Evolutionary conservation across 2,113 vertebrate genomes (phyloP).

Genomic region (Chelonoidis abingdonii): DNA sequence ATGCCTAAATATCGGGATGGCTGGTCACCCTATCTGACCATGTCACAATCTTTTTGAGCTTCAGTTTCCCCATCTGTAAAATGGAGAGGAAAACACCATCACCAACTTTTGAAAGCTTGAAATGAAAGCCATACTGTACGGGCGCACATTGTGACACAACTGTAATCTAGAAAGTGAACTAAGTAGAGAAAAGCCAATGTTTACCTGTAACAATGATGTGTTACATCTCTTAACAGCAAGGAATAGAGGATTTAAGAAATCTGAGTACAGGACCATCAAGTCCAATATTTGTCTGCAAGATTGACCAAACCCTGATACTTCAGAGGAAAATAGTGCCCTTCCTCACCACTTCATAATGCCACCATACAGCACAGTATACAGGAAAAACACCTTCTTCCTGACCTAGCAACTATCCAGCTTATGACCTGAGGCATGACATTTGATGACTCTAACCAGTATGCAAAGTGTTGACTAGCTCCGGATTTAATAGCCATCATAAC

Average conservation of each 20-base stretch:
- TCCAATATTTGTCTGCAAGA: neutral
- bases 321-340: neutral
- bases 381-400: neutral
- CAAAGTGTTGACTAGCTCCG: neutral
- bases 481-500: neutral
- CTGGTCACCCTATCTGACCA: neutral
- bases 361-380: neutral
- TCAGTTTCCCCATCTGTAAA: neutral
- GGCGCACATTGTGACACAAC: neutral
- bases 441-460: neutral
- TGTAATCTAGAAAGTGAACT: neutral
- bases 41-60: neutral
- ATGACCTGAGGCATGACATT: neutral
- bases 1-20: too few relatives aligned
- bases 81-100: neutral
- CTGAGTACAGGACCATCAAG: neutral
- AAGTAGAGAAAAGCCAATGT: accelerated
- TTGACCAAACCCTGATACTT: neutral
- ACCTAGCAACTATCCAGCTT: neutral
- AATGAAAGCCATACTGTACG: accelerated
- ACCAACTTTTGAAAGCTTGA: accelerated
- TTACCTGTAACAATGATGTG: neutral
- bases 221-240: neutral
- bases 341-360: neutral
- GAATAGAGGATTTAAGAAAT: neutral